These are phyloP conservation scores for Tachina fera DNA, from an alignment of 2,888 invertebrate species.

Conservation along the genomic window DNA sequence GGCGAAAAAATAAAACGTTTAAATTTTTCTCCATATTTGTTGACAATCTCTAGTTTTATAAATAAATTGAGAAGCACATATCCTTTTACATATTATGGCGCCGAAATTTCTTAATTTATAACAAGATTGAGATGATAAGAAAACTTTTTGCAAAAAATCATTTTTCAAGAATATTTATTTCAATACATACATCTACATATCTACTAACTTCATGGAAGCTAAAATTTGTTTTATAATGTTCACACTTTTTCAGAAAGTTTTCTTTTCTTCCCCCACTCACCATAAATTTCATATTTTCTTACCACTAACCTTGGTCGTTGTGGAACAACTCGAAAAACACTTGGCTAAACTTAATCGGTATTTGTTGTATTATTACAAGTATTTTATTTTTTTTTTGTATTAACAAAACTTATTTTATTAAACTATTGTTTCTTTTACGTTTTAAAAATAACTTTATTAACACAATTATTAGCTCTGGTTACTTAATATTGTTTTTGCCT, in stretches of 20 bases:
- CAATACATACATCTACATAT: too few species aligned
- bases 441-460: constrained; percentile 6
- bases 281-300: not conserved
- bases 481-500: constrained; percentile 48
- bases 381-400: constrained; percentile 27
- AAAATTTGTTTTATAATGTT: not conserved
- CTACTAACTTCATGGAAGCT: too few species aligned
- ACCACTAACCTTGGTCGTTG: not conserved
- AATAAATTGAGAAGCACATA: constrained; percentile 48
- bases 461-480: constrained; percentile 44
- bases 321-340: constrained; percentile 31
- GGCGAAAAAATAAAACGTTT: constrained; percentile 1
- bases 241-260: not conserved
- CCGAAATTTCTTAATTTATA: not conserved
- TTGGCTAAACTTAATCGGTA: constrained; percentile 53
- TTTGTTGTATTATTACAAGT: constrained; percentile 67
- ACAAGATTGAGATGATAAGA: not conserved
- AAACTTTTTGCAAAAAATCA: not conserved
- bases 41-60: constrained; percentile 25
- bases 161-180: not conserved
- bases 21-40: constrained; percentile 19
- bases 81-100: constrained; percentile 8
- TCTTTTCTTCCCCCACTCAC: not conserved
- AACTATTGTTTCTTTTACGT: constrained; percentile 33
- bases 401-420: constrained; percentile 29